Evolutionary conservation across 2,113 vertebrate species (phyloP).

Genomic region (Laticauda laticaudata): DNA sequence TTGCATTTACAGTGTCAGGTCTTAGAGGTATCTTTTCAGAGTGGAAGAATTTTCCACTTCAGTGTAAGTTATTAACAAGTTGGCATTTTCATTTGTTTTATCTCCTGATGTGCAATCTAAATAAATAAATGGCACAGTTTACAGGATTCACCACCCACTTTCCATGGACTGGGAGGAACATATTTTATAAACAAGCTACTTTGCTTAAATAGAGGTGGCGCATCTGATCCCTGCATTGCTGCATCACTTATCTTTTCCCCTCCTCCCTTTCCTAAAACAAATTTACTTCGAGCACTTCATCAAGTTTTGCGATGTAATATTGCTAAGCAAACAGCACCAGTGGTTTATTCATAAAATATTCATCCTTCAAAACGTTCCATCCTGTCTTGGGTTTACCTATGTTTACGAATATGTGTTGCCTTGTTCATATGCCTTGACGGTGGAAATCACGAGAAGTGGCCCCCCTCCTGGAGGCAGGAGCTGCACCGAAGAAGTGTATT

Average conservation of each 20-base stretch:
- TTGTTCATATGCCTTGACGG: slow-evolving; percentile 66
- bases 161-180: slow-evolving; percentile 68
- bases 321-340: slow-evolving; percentile 62
- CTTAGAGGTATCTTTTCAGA: slow-evolving; percentile 77
- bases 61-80: slow-evolving; percentile 82
- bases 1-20: slow-evolving; percentile 69
- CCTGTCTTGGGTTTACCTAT: slow-evolving; percentile 59
- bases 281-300: slow-evolving; percentile 63
- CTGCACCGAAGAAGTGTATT: slow-evolving; percentile 76
- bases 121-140: slow-evolving; percentile 76
- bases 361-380: slow-evolving; percentile 64
- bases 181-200: slow-evolving; percentile 61
- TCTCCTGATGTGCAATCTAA: slow-evolving; percentile 80
- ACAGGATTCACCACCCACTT: slow-evolving; percentile 67
- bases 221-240: slow-evolving; percentile 42
- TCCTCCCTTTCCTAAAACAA: slow-evolving; percentile 51
- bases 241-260: slow-evolving; percentile 60
- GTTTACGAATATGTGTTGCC: slow-evolving; percentile 71
- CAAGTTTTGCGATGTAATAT: slow-evolving; percentile 62
- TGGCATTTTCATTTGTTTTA: slow-evolving; percentile 79
- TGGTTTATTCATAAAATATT: slow-evolving; percentile 70
- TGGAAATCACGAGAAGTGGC: slow-evolving; percentile 61
- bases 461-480: slow-evolving; percentile 66
- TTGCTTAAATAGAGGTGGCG: slow-evolving; percentile 50
- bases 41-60: slow-evolving; percentile 76